Evolutionary conservation across 1,140 invertebrate species (phyloP).

Genomic region (Neomicropteryx cornuta): DNA sequence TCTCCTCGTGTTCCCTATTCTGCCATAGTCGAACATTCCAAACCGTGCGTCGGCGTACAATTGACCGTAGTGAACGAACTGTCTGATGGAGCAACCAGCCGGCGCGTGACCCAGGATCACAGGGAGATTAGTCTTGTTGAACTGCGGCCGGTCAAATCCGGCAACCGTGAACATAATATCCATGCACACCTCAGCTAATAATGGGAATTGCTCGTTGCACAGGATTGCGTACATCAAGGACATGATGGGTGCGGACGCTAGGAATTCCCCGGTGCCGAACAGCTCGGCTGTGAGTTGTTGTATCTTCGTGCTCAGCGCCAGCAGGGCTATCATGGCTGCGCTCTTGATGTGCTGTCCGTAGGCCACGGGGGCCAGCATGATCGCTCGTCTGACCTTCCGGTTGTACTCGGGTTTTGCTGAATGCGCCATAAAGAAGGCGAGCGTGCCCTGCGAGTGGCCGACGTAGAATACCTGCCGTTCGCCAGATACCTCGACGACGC

Average conservation of each 20-base stretch:
- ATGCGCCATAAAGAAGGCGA: conserved; percentile 36
- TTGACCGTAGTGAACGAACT: conserved; percentile 62
- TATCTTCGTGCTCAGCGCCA: no score
- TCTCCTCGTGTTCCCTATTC: conserved; percentile 23
- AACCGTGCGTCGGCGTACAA: conserved; percentile 35
- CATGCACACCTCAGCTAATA: no score
- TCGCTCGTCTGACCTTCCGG: conserved; percentile 44
- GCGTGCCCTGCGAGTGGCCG: conserved; percentile 37
- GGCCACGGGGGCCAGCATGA: conserved; percentile 53
- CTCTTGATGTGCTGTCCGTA: conserved; percentile 41
- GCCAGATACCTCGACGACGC: conserved; percentile 38
- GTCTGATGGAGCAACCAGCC: conserved; percentile 64
- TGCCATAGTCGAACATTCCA: conserved; percentile 35
- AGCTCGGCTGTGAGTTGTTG: no score
- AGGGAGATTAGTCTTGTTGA: conserved; percentile 53
- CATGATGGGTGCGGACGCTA: no score
- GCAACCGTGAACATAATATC: no score
- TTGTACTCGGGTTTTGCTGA: conserved; percentile 46
- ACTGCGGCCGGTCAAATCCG: no score
- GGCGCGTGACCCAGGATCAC: conserved; percentile 67
- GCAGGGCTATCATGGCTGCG: conserved; percentile 38
- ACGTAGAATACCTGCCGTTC: conserved; percentile 38
- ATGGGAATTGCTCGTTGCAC: no score
- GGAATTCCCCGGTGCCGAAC: no score
- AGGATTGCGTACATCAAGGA: no score